Conservation (phyloP, 53 echinoderm and acorn worm species). For the Stichopus horrens region DNA sequence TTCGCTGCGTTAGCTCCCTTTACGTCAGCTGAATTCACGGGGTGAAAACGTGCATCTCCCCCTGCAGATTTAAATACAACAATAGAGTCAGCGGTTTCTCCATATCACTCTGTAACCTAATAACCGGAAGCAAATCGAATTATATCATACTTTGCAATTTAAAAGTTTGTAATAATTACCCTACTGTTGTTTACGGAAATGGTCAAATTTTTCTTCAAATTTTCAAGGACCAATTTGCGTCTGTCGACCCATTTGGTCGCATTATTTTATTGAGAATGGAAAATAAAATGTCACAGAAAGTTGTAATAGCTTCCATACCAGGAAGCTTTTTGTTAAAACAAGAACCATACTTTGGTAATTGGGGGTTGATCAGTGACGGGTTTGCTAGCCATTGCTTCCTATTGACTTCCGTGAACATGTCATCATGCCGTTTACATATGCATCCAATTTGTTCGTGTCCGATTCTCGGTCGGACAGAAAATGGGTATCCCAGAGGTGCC, state of each 20-base stretch:
- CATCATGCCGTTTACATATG: slow-evolving; percentile 17
- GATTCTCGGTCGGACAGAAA: slow-evolving; percentile 26
- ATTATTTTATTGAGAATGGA: not conserved
- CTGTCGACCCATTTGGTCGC: not conserved
- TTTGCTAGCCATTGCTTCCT: not conserved
- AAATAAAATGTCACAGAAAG: not conserved
- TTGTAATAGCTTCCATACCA: slow-evolving; percentile 3
- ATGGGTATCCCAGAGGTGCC: not conserved
- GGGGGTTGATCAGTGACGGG: slow-evolving; percentile 11
- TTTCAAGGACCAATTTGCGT: not conserved
- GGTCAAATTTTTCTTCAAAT: not conserved
- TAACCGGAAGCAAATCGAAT: not conserved
- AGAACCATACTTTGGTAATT: not conserved
- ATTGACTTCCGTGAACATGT: slow-evolving; percentile 28
- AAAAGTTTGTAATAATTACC: not conserved
- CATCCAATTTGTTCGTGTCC: slow-evolving; percentile 33
- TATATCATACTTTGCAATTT: not conserved
- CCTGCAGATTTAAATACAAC: no score
- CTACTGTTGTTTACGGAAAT: not conserved
- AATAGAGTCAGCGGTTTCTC: no score
- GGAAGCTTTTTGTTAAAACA: not conserved
- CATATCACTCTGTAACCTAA: no score
- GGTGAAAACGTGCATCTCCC: no score
- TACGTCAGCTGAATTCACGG: no score
- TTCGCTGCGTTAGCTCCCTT: no score